Conservation (phyloP, 2,113 vertebrate genomes). For the Psilopogon haemacephalus region DNA sequence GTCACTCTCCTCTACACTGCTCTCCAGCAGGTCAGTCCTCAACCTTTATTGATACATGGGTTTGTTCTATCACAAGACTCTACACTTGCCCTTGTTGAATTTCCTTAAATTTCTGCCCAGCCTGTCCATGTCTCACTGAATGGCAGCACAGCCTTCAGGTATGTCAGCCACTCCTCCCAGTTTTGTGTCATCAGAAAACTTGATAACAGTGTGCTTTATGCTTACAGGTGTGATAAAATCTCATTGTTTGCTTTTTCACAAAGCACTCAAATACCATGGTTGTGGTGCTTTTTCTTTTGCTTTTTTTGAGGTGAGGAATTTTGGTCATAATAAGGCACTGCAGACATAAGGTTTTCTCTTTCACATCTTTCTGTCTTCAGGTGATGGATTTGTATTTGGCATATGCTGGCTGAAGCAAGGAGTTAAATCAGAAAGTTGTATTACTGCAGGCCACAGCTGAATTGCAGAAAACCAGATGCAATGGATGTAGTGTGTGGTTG, state of each 20-base stretch:
- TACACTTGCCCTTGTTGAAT: too few species aligned
- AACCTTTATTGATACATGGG: too few species aligned
- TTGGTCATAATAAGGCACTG: not conserved
- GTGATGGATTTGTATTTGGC: not conserved
- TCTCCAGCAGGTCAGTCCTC: too few species aligned
- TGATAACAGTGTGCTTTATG: too few species aligned
- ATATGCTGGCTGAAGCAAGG: not conserved
- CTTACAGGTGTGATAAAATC: not conserved
- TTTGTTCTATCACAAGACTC: too few species aligned
- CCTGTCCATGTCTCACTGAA: too few species aligned
- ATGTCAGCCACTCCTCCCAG: too few species aligned
- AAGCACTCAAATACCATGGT: not conserved
- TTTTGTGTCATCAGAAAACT: too few species aligned
- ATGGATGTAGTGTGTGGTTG: not conserved
- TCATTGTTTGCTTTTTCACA: not conserved
- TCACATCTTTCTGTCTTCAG: not conserved
- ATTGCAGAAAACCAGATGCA: not conserved
- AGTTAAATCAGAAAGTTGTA: not conserved
- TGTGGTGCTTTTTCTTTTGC: not conserved
- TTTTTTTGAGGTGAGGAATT: not conserved
- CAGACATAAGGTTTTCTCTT: not conserved
- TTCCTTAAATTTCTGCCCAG: too few species aligned
- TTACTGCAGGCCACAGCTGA: not conserved
- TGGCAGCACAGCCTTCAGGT: too few species aligned
- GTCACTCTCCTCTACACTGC: too few species aligned